Base-by-base conservation (phyloP, 2,797 vertebrate species). In the Stomatorhinus walkeri region DNA sequence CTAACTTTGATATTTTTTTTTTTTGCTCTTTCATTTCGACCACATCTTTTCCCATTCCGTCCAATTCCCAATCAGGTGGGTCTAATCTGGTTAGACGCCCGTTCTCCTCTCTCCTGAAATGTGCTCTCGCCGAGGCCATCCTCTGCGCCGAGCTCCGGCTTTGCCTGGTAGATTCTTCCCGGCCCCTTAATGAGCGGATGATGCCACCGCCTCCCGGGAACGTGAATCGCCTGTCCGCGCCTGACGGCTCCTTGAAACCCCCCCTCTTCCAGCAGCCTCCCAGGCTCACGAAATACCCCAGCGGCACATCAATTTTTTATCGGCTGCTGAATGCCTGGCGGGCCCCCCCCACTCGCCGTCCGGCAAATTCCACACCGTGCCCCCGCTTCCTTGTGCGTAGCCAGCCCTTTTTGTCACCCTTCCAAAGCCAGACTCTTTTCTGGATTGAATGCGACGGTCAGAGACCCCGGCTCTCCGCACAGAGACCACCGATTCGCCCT, bases 381-480 rank as follows among this genome's bases (percentile, higher is more conserved):
- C 10, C 54, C 88, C 68, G 2, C 24, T 87, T 89, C 79, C 86
- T 89, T 88, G 76, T 83, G 89, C 85, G 84, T 76, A 87, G 19
- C 92, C 76, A 91, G 92, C 91, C 90, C 86, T 87, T 76, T 92
- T 93, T 92, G 92, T 92, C 91, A 90, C 90, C 43, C 4, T 59
- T 87, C 52, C 52, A 22, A 83, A 61, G 87, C 90, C 10, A 36
- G 54, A 88, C 49, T 87, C 24, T 10, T 59, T 79, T 52, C 54
- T 89, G 83, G 90, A 92, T 91, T 91, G 51, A 91, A 91, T 89
- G 49, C 91, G 92, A 92, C 91, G 49, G 85, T n/a, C 52, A 5
- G 16, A 87, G 52, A 93, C 89, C 88, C 88, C 88, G 90, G 89
- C 89, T 54, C 89, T 88, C 89, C 84, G 90, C 81, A 79, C 90